These are phyloP conservation scores for Hemicrepidius hirtus DNA, from an alignment of 2,888 invertebrate species.

Conservation along the genomic window DNA sequence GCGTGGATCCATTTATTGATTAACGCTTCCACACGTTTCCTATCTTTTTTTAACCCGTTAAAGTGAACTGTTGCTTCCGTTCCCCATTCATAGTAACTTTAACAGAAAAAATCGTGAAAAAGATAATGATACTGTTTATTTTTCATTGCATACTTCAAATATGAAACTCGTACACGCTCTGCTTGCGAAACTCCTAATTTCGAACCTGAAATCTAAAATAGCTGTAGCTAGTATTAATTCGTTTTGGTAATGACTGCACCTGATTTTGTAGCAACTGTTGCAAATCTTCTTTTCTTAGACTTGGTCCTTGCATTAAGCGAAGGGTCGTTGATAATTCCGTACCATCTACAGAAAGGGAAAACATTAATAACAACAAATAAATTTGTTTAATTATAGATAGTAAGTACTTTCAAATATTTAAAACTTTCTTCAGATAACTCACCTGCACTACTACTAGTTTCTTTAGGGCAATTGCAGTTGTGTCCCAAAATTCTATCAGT, in stretches of 20 bases:
- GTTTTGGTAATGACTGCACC: conserved; percentile 12
- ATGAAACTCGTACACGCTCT: conserved; percentile 30
- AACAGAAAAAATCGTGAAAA: not conserved
- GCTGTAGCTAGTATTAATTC: too few relatives aligned
- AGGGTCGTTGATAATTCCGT: conserved; percentile 41
- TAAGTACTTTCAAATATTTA: too few relatives aligned
- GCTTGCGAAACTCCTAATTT: conserved; percentile 10
- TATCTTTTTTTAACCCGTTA: conserved; percentile 74
- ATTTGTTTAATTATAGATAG: too few relatives aligned
- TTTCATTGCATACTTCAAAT: conserved; percentile 33
- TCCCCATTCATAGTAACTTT: conserved; percentile 68
- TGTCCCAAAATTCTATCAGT: conserved; percentile 1
- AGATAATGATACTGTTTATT: not conserved
- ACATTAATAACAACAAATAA: too few relatives aligned
- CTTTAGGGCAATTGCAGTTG: conserved; percentile 34
- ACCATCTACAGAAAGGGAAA: conserved; percentile 34
- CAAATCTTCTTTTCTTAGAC: conserved; percentile 38
- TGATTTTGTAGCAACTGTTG: conserved; percentile 35
- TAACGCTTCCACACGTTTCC: conserved; percentile 74
- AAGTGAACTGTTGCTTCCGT: conserved; percentile 75
- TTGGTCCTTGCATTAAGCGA: conserved; percentile 48
- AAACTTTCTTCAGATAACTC: too few relatives aligned
- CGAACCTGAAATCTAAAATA: conserved; percentile 28
- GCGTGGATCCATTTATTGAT: conserved; percentile 77
- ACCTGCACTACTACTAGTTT: conserved; percentile 27